Conservation (phyloP, 2,113 vertebrate genomes). For the Seriola rivoliana region DNA sequence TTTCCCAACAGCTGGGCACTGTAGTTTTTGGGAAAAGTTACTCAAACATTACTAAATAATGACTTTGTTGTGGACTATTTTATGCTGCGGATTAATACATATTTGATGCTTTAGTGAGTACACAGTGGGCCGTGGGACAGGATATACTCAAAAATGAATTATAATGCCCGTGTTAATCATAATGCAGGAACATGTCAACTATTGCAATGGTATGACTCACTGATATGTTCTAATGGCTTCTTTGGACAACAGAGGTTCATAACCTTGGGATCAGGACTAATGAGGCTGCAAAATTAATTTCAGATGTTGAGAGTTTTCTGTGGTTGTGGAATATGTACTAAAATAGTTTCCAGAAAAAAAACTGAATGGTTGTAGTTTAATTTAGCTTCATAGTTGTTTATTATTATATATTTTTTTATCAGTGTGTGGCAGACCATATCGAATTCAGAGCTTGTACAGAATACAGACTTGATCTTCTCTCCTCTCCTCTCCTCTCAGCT, state of each 20-base stretch:
- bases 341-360: not conserved
- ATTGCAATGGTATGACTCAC: too few relatives aligned
- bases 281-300: too few relatives aligned
- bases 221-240: too few relatives aligned
- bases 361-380: not conserved
- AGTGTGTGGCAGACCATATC: not conserved
- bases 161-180: too few relatives aligned
- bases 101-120: not conserved
- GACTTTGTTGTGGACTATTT: not conserved
- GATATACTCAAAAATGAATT: too few relatives aligned
- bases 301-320: too few relatives aligned
- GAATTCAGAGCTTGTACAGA: not conserved
- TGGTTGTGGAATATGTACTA: too few relatives aligned
- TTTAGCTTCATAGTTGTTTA: not conserved
- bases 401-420: not conserved
- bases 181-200: too few relatives aligned
- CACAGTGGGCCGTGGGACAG: too few relatives aligned
- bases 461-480: too few relatives aligned
- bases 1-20: not conserved
- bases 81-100: not conserved
- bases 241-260: not conserved
- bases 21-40: not conserved
- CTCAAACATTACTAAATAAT: not conserved
- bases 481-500: constrained; percentile 6
- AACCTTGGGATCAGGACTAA: not conserved